Percentiles rank a stretch among this genome's conserved stretches.
Conservation (phyloP, 2,113 vertebrate genomes). For the Eolophus roseicapilla region DNA sequence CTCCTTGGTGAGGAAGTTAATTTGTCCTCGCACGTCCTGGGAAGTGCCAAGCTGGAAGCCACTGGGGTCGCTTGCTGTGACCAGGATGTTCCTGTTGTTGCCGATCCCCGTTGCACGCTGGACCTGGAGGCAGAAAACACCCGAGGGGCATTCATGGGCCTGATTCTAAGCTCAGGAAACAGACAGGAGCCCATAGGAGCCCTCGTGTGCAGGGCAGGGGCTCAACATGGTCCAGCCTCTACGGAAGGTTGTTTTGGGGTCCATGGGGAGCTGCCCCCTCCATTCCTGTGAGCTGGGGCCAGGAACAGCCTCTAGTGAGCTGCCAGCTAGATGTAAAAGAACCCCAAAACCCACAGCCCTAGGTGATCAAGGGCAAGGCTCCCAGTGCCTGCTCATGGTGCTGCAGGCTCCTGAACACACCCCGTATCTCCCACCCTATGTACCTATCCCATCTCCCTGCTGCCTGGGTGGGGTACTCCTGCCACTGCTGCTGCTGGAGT, state of each 20-base stretch:
- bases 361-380: neutral
- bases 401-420: neutral
- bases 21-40: slow-evolving; percentile 81
- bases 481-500: neutral
- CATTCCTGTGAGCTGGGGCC: neutral
- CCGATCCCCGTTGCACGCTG: slow-evolving; percentile 85
- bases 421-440: accelerated
- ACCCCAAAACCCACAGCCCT: neutral
- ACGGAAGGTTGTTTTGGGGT: neutral
- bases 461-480: accelerated
- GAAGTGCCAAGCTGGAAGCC: slow-evolving; percentile 75
- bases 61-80: slow-evolving; percentile 77
- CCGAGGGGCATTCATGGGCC: accelerated
- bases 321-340: accelerated
- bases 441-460: neutral
- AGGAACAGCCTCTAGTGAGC: neutral
- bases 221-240: no score
- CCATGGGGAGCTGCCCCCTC: accelerated
- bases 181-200: neutral
- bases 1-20: slow-evolving; percentile 84
- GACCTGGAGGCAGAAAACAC: slow-evolving; percentile 74
- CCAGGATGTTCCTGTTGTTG: slow-evolving; percentile 78
- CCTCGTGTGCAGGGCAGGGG: accelerated
- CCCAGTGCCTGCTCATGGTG: accelerated
- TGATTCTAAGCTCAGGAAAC: neutral